phyloP scores from a whole-genome alignment of 2,888 invertebrate species.

The Chrysomela aeneicollis region DNA sequence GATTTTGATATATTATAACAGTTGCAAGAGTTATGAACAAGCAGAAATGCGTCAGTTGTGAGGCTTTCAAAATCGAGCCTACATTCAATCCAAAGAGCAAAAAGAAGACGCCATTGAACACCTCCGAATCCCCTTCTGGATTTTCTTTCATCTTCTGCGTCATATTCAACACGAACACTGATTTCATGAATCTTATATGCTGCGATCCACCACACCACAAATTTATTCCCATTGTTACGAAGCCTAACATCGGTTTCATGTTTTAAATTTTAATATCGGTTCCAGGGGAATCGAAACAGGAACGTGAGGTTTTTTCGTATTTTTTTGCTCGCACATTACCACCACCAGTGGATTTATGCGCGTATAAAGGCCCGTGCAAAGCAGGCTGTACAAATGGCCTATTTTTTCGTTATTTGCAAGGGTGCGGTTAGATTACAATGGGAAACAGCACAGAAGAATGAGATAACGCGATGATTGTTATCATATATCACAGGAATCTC shows the following conservation, averaged over 20 bases:
- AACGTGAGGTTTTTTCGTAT: slow-evolving; percentile 27
- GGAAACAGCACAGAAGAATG: slow-evolving; percentile 34
- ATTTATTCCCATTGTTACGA: slow-evolving; percentile 31
- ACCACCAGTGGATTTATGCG: slow-evolving; percentile 23
- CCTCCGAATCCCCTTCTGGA: background rate
- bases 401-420: slow-evolving; percentile 31
- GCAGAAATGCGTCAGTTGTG: too few species aligned
- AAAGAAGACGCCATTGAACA: background rate
- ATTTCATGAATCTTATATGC: slow-evolving; percentile 28
- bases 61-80: too few species aligned
- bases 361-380: slow-evolving; percentile 22
- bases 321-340: slow-evolving; percentile 28
- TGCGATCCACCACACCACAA: slow-evolving; percentile 16
- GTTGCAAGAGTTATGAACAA: too few species aligned
- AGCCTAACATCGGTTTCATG: slow-evolving; percentile 36
- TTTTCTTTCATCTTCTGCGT: background rate
- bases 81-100: too few species aligned
- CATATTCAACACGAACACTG: slow-evolving; percentile 7
- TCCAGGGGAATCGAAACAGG: slow-evolving; percentile 25
- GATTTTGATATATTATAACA: too few species aligned
- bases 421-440: slow-evolving; percentile 33
- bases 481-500: slow-evolving; percentile 36
- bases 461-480: slow-evolving; percentile 34
- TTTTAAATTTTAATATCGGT: slow-evolving; percentile 39
- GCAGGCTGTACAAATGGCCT: slow-evolving; percentile 37